Conservation (phyloP, 2,888 invertebrate species). For the Creontiades dilutus region DNA sequence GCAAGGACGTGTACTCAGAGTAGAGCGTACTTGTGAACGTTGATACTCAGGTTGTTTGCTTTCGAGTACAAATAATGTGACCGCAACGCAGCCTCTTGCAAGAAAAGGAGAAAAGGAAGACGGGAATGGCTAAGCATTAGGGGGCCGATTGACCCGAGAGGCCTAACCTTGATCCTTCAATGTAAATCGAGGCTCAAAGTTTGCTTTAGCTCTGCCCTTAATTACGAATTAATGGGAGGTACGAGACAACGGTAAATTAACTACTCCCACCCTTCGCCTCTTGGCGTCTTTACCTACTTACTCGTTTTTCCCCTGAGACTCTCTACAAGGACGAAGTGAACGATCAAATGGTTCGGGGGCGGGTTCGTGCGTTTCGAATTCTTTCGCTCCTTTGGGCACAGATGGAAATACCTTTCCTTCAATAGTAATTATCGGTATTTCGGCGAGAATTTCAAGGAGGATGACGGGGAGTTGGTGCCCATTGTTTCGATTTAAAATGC, state of each 20-base stretch:
- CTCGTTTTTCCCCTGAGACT: neutral
- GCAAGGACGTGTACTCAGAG: neutral
- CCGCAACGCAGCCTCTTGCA: neutral
- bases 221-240: constrained; percentile 63
- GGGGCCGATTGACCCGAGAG: neutral
- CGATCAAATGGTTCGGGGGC: constrained; percentile 16
- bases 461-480: constrained; percentile 9
- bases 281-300: neutral
- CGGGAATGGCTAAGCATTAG: constrained; percentile 5
- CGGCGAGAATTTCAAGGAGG: constrained; percentile 45
- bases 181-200: constrained; percentile 65
- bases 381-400: neutral
- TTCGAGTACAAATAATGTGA: neutral
- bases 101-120: neutral
- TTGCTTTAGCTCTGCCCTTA: constrained; percentile 62
- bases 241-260: constrained; percentile 51
- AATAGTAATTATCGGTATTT: constrained; percentile 55
- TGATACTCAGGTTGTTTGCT: neutral
- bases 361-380: constrained; percentile 12
- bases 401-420: neutral
- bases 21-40: neutral
- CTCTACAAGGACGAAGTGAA: constrained; percentile 3
- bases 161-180: constrained; percentile 52
- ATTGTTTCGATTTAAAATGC: constrained; percentile 29
- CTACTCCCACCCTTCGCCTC: neutral